Percentiles rank a stretch among this genome's conserved stretches.
phyloP scores from a whole-genome alignment of 2,797 vertebrate genomes.

The Bovichtus variegatus region DNA sequence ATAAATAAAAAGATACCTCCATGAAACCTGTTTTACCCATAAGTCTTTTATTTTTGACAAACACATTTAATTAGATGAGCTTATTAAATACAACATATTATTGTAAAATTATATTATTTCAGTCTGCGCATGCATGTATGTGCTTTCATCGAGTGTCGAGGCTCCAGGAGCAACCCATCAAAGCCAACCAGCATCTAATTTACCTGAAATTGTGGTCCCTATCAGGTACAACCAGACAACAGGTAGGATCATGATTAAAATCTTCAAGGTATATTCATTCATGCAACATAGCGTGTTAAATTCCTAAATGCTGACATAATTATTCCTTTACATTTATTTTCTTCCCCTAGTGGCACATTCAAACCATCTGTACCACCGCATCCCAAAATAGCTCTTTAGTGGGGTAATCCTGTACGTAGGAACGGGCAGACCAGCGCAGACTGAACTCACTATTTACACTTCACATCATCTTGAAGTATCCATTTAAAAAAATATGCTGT shows the following conservation, averaged over 20 bases:
- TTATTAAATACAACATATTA: background rate
- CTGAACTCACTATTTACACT: background rate
- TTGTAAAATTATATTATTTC: background rate
- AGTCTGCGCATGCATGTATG: background rate
- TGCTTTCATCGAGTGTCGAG: background rate
- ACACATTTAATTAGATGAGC: background rate
- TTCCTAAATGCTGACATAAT: background rate
- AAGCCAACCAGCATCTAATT: conserved; percentile 26
- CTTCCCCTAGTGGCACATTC: background rate
- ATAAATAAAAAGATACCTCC: background rate
- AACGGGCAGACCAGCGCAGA: background rate
- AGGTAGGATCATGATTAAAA: conserved; percentile 14
- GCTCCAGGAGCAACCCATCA: conserved; percentile 27
- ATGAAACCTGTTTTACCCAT: background rate
- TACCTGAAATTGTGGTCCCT: conserved; percentile 3
- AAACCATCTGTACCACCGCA: background rate
- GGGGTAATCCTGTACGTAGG: background rate
- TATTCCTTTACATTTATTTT: background rate
- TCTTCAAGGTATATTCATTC: conserved; percentile 1
- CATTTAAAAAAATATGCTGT: background rate
- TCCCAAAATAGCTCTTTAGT: background rate
- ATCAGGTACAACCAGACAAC: conserved; percentile 26
- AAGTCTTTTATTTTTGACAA: background rate
- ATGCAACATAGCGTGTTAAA: conserved; percentile 25
- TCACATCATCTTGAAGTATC: background rate